Conservation (phyloP, 23 tunicate genomes). For the Trididemnum clinides region DNA sequence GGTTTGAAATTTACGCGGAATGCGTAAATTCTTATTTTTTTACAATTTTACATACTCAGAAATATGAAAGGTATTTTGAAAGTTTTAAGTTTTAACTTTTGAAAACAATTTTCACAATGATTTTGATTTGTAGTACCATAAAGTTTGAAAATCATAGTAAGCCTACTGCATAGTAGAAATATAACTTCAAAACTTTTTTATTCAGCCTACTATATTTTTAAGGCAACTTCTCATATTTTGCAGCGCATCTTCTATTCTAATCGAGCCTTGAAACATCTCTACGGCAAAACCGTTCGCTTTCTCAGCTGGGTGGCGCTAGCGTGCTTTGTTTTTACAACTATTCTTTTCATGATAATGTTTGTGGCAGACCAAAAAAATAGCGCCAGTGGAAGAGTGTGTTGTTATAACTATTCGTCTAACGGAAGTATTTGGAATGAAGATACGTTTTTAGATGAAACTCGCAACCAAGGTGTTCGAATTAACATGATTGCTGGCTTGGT, state of each 20-base stretch:
- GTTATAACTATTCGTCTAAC: background rate
- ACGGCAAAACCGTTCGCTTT: conserved; percentile 64
- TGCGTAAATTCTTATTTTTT: too few species aligned
- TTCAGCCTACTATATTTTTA: too few species aligned
- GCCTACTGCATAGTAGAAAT: too few species aligned
- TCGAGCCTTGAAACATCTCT: conserved; percentile 85
- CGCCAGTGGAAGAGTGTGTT: conserved; percentile 86
- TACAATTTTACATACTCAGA: too few species aligned
- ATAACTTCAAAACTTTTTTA: too few species aligned
- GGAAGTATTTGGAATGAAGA: background rate
- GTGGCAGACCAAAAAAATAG: conserved; percentile 76
- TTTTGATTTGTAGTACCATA: too few species aligned
- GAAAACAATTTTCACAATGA: too few species aligned
- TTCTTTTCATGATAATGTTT: conserved; percentile 69
- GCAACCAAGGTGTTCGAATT: conserved; percentile 66
- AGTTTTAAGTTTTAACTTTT: too few species aligned
- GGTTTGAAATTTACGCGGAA: too few species aligned
- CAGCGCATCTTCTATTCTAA: conserved; percentile 90
- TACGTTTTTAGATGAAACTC: background rate
- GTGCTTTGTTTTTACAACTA: conserved; percentile 61
- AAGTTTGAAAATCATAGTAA: too few species aligned
- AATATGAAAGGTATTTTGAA: too few species aligned
- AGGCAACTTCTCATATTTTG: too few species aligned
- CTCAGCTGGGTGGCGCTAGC: conserved; percentile 82
- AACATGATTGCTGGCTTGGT: conserved; percentile 78